A percentile compares a stretch with the other conserved stretches of the same genome.
Conservation (phyloP, 2,888 invertebrate species). For the Lymantria monacha region DNA sequence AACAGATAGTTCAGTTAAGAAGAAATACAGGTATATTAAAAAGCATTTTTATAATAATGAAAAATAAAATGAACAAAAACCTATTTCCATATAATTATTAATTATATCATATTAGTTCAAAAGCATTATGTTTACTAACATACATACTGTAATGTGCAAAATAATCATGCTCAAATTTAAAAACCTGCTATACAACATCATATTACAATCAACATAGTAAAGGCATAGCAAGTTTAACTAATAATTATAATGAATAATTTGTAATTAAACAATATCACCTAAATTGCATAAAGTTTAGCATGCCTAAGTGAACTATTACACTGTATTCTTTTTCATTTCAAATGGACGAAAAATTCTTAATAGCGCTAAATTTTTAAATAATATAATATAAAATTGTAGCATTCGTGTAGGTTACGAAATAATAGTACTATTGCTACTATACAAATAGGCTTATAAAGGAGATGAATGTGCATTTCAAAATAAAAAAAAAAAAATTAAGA, state of each 20-base stretch:
- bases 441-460: slow-evolving; percentile 15
- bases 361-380: slow-evolving; percentile 13
- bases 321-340: slow-evolving; percentile 12
- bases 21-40: no score
- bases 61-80: no score
- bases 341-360: slow-evolving; percentile 15
- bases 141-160: slow-evolving; percentile 5
- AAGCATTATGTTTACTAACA: slow-evolving; percentile 28
- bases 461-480: slow-evolving; percentile 12
- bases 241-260: slow-evolving; percentile 9
- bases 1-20: no score
- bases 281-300: slow-evolving; percentile 17
- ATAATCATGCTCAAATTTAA: slow-evolving; percentile 26
- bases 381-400: slow-evolving; percentile 3
- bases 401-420: neutral
- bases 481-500: neutral
- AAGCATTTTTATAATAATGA: no score
- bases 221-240: slow-evolving; percentile 17
- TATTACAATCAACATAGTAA: slow-evolving; percentile 2
- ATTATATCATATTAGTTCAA: neutral
- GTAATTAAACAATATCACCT: neutral
- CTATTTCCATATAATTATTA: no score
- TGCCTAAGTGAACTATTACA: slow-evolving; percentile 23
- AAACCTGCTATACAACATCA: slow-evolving; percentile 10
- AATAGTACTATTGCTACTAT: slow-evolving; percentile 23